phyloP scores from a whole-genome alignment of 2,888 invertebrate genomes.

The Meteorus cinctellus region DNA sequence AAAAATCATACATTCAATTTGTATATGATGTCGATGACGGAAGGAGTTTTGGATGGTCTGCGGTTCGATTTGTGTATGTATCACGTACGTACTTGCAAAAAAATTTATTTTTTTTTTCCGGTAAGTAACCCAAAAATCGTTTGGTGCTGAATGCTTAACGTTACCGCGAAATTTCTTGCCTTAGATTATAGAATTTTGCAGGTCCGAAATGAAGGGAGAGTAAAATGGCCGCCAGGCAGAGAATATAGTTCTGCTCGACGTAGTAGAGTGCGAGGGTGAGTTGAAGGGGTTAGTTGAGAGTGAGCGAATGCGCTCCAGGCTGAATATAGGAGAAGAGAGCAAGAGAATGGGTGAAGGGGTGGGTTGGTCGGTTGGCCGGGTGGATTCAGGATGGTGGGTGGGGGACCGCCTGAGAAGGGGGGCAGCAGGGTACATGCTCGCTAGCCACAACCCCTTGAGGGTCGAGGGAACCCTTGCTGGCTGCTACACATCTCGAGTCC shows the following conservation, averaged over 20 bases:
- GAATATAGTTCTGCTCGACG: slow-evolving; percentile 69
- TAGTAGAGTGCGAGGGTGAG: slow-evolving; percentile 62
- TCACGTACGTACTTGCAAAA: too few relatives aligned
- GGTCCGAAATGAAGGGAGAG: slow-evolving; percentile 68
- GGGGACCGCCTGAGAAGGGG: slow-evolving; percentile 54
- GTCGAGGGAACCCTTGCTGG: slow-evolving; percentile 72
- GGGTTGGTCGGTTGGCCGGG: slow-evolving; percentile 50
- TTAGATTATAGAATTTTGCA: slow-evolving; percentile 70
- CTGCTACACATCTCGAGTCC: slow-evolving; percentile 65
- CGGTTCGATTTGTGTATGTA: too few relatives aligned
- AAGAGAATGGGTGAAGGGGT: slow-evolving; percentile 48
- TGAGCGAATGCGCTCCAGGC: slow-evolving; percentile 46
- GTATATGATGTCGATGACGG: too few relatives aligned
- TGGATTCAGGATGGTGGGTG: slow-evolving; percentile 44
- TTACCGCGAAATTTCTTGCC: slow-evolving; percentile 63
- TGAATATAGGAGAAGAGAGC: slow-evolving; percentile 54
- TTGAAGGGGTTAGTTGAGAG: slow-evolving; percentile 62
- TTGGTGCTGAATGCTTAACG: slow-evolving; percentile 46
- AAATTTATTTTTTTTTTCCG: too few relatives aligned
- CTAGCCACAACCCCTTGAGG: slow-evolving; percentile 74
- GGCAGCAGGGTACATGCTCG: slow-evolving; percentile 55
- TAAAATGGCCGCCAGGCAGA: slow-evolving; percentile 72
- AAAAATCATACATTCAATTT: not conserved
- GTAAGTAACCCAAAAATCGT: not conserved
- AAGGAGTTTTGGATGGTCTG: too few relatives aligned